Conservation (phyloP, 23 tunicate genomes). For the Ciona savignyi region DNA sequence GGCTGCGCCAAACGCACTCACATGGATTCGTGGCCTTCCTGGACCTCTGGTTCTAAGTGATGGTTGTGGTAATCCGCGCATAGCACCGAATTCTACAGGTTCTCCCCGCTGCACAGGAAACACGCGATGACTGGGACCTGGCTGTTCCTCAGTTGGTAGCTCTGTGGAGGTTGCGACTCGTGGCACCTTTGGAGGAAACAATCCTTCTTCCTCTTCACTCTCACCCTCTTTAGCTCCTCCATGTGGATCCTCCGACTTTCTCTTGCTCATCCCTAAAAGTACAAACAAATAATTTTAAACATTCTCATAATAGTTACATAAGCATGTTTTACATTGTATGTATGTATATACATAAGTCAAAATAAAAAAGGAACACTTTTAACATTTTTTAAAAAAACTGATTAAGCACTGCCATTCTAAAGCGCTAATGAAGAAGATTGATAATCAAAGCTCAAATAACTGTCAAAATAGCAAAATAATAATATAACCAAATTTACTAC, state of each 20-base stretch:
- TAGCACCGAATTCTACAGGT: neutral
- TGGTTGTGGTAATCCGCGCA: neutral
- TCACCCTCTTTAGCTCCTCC: conserved; percentile 10
- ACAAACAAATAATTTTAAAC: too few relatives aligned
- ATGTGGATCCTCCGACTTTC: conserved; percentile 13
- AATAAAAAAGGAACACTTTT: neutral
- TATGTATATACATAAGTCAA: too few relatives aligned
- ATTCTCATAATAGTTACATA: too few relatives aligned
- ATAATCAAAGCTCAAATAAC: too few relatives aligned
- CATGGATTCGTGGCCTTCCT: conserved; percentile 84
- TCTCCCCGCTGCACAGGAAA: neutral
- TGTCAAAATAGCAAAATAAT: too few relatives aligned
- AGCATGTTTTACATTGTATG: too few relatives aligned
- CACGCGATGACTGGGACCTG: conserved; percentile 24
- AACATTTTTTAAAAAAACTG: neutral
- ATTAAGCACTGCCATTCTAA: too few relatives aligned
- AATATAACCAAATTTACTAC: neutral
- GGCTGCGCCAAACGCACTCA: too few relatives aligned
- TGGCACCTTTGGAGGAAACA: neutral
- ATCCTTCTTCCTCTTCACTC: conserved; percentile 12
- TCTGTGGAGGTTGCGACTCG: neutral
- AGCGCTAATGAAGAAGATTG: too few relatives aligned
- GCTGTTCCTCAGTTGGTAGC: conserved; percentile 4
- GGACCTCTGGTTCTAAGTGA: conserved; percentile 52
- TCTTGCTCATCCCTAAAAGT: conserved; percentile 36